Conservation (phyloP, 2,113 vertebrate genomes). For the Equus quagga region DNA sequence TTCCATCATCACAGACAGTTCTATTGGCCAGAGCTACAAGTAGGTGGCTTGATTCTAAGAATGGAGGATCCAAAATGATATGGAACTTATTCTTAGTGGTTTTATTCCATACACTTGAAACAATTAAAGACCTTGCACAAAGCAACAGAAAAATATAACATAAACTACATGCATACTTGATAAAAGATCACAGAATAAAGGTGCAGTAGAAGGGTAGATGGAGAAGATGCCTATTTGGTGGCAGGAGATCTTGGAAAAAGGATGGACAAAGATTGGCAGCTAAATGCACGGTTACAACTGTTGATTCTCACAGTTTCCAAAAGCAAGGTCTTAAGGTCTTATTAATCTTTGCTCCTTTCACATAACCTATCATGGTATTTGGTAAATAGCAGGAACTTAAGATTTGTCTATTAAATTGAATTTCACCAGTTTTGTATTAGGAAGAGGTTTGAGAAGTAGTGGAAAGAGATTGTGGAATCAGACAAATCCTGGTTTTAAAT, state of each 20-base stretch:
- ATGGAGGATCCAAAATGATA: background rate
- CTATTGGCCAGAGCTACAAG: background rate
- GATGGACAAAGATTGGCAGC: background rate
- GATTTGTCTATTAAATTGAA: background rate
- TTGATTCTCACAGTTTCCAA: background rate
- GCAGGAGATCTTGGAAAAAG: background rate
- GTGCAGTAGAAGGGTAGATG: background rate
- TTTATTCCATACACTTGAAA: background rate
- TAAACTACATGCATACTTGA: background rate
- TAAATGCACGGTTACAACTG: background rate
- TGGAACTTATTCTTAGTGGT: background rate
- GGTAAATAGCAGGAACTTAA: background rate
- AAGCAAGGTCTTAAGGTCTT: background rate
- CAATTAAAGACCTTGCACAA: background rate
- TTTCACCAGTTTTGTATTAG: background rate
- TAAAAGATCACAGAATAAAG: background rate
- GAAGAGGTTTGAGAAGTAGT: background rate
- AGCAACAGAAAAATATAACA: background rate
- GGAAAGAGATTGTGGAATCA: background rate
- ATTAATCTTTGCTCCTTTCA: background rate
- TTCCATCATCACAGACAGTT: background rate
- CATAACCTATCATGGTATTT: background rate
- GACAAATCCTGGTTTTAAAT: background rate
- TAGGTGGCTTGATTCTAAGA: background rate
- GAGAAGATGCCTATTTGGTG: background rate